These are phyloP conservation scores for Microtus ochrogaster DNA, from an alignment of 2,113 vertebrate genomes.

Conservation along the genomic window DNA sequence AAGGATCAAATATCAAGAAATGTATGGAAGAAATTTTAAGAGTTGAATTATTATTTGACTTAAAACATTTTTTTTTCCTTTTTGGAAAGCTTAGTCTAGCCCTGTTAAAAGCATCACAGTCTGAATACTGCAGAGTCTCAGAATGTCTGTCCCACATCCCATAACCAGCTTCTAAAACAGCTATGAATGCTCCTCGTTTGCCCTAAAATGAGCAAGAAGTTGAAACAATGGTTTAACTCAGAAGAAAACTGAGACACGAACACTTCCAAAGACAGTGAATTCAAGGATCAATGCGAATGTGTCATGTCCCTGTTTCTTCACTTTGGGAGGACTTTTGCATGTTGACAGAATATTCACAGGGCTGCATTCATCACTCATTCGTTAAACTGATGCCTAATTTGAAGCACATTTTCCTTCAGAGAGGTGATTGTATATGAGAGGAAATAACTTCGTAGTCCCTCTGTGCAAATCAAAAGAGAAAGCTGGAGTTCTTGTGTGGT, in stretches of 20 bases:
- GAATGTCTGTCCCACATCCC: background rate
- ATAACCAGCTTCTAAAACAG: background rate
- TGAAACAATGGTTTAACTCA: slow-evolving; percentile 40
- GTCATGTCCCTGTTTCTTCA: slow-evolving; percentile 27
- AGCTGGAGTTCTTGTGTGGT: slow-evolving; percentile 51
- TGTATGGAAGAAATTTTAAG: slow-evolving; percentile 40
- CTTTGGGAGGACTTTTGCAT: slow-evolving; percentile 54
- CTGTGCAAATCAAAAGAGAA: slow-evolving; percentile 67
- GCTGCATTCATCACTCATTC: slow-evolving; percentile 1
- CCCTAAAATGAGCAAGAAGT: slow-evolving; percentile 33
- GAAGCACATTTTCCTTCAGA: slow-evolving; percentile 69
- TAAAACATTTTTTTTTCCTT: background rate
- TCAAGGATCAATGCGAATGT: slow-evolving; percentile 31
- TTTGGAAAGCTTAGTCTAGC: background rate
- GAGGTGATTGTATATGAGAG: slow-evolving; percentile 40
- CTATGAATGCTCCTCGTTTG: background rate
- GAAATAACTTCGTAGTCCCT: slow-evolving; percentile 64
- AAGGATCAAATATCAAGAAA: slow-evolving; percentile 59
- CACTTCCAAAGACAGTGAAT: slow-evolving; percentile 52
- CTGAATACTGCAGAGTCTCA: background rate
- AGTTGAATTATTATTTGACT: slow-evolving; percentile 17
- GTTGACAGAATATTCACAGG: slow-evolving; percentile 56
- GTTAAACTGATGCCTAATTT: slow-evolving; percentile 63
- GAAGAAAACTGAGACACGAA: background rate
- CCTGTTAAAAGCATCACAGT: background rate